Evolutionary conservation across 2,113 vertebrate genomes (phyloP).

Genomic region (Heterocephalus glaber): DNA sequence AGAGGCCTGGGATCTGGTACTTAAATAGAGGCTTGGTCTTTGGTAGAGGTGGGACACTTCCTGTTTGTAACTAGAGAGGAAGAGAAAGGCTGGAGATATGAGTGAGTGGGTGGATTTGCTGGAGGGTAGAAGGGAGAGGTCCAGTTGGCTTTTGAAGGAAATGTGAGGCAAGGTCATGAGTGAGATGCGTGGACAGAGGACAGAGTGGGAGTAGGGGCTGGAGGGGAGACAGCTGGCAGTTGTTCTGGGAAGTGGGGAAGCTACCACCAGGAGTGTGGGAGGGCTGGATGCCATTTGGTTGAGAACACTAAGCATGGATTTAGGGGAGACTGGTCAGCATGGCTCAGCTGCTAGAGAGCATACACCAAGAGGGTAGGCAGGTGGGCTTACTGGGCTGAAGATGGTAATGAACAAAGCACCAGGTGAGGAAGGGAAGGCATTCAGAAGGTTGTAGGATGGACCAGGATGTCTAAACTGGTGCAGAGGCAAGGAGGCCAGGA

Average conservation of each 20-base stretch:
- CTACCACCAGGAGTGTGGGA: background rate
- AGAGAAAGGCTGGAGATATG: background rate
- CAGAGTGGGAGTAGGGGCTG: background rate
- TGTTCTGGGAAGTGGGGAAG: background rate
- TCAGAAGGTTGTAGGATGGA: background rate
- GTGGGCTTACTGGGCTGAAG: background rate
- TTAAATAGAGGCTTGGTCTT: background rate
- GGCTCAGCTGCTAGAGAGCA: background rate
- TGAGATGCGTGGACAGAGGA: background rate
- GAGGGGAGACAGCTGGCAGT: background rate
- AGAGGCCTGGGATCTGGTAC: background rate
- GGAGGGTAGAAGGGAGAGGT: background rate
- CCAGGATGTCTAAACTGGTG: background rate
- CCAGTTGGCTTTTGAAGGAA: background rate
- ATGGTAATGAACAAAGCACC: accelerated
- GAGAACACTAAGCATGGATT: background rate
- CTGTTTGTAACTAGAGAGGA: background rate
- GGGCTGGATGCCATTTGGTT: background rate
- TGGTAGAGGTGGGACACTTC: background rate
- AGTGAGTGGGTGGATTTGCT: background rate
- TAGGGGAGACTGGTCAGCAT: background rate
- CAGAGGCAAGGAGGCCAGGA: background rate
- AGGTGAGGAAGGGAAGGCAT: background rate
- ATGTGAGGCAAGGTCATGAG: background rate
- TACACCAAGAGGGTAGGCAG: background rate